Evolutionary conservation across 64 coral and sea anemone genomes (phyloP).

Genomic region (Actinia tenebrosa): DNA sequence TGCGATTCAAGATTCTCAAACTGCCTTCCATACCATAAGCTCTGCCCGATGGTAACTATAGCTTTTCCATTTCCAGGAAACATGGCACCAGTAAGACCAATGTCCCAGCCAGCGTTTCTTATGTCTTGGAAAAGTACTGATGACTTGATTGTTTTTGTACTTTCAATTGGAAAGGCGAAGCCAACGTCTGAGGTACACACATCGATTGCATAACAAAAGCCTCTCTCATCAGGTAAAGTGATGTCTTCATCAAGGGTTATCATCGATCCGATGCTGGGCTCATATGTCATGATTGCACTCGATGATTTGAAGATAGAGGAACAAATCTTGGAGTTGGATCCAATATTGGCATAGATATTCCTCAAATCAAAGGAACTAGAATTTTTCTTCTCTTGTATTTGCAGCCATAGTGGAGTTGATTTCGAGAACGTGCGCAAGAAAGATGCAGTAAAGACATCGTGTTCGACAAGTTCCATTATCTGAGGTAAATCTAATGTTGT

Average conservation of each 20-base stretch:
- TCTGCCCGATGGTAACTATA: neutral
- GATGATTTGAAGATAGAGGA: neutral
- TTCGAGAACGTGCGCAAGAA: neutral
- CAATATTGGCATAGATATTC: neutral
- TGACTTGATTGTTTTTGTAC: neutral
- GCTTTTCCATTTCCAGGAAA: neutral
- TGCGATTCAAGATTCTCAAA: neutral
- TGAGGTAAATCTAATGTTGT: neutral
- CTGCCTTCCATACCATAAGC: neutral
- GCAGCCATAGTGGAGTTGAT: neutral
- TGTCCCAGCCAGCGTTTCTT: neutral
- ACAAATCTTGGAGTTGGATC: neutral
- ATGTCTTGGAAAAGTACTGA: conserved; percentile 8
- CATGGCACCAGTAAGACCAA: neutral
- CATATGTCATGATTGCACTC: neutral
- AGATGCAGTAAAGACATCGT: neutral
- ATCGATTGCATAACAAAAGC: conserved; percentile 1
- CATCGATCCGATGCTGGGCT: neutral
- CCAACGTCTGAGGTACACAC: conserved; percentile 8
- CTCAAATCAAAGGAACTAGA: neutral
- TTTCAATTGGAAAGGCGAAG: neutral
- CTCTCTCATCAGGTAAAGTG: neutral
- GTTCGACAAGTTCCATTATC: neutral
- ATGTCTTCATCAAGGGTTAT: neutral
- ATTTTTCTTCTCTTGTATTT: neutral